Evolutionary conservation across 1,140 invertebrate genomes (phyloP).

Genomic region (Tetramorium alpestre): DNA sequence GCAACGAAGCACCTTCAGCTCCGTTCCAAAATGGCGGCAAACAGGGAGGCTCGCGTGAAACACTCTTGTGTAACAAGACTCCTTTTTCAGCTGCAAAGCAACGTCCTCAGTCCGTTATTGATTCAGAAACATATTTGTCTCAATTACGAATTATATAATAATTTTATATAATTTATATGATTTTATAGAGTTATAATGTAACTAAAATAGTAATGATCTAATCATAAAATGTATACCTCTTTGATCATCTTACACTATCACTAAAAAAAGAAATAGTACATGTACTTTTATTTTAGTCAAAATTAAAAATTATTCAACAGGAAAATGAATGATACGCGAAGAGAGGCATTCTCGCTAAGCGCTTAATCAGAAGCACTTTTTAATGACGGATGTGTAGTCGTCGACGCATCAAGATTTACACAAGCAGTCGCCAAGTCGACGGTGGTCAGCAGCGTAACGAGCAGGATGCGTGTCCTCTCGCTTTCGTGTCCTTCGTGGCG

Average conservation of each 20-base stretch:
- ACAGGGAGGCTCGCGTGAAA: background rate
- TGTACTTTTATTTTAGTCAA: background rate
- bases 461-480: constrained; percentile 45
- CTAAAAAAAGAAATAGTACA: background rate
- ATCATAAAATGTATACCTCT: background rate
- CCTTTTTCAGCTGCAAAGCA: background rate
- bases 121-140: background rate
- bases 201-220: background rate
- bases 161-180: constrained; percentile 1
- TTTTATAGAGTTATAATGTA: background rate
- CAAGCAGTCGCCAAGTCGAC: constrained; percentile 45
- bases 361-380: background rate
- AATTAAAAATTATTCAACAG: background rate
- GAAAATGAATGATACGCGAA: background rate
- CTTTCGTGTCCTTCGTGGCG: constrained; percentile 65
- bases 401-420: constrained; percentile 31
- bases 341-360: background rate
- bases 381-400: background rate
- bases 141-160: background rate
- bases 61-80: background rate
- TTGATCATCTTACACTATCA: background rate
- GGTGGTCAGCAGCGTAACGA: constrained; percentile 9
- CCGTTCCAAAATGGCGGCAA: constrained; percentile 75
- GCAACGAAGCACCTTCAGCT: constrained; percentile 43
- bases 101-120: background rate